Conservation (phyloP, 2,888 invertebrate species). For the Netelia inedita region DNA sequence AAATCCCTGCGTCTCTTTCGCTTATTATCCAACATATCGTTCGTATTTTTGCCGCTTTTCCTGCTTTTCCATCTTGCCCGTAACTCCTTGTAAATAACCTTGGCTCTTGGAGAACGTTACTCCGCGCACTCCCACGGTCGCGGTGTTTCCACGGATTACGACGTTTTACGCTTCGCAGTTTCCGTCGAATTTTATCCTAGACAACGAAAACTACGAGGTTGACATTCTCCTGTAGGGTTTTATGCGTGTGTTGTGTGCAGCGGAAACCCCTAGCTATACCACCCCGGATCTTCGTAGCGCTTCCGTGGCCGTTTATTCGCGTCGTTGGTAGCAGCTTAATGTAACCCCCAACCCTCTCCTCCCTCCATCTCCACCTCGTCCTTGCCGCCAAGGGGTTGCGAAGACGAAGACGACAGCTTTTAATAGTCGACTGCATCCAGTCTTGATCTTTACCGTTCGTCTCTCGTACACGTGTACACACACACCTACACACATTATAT, state of each 20-base stretch:
- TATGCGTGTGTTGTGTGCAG: constrained; percentile 21
- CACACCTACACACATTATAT: no score
- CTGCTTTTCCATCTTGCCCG: constrained; percentile 16
- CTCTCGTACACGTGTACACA: no score
- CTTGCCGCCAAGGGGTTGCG: not conserved
- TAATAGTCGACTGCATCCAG: constrained; percentile 41
- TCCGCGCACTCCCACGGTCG: constrained; percentile 27
- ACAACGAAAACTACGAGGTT: constrained; percentile 44
- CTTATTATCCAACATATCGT: not conserved
- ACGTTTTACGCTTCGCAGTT: constrained; percentile 66
- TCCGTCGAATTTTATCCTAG: constrained; percentile 51
- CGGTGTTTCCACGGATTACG: constrained; percentile 60
- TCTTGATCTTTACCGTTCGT: constrained; percentile 1
- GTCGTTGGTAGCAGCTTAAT: constrained; percentile 73
- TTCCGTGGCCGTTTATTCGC: constrained; percentile 70
- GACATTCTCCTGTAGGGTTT: constrained; percentile 11
- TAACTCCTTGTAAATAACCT: constrained; percentile 20
- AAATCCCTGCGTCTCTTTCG: not conserved
- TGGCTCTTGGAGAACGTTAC: constrained; percentile 37
- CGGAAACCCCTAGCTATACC: constrained; percentile 46
- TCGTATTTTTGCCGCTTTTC: constrained; percentile 1
- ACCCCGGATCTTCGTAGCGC: not conserved
- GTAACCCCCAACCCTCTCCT: constrained; percentile 46
- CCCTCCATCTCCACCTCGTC: not conserved
- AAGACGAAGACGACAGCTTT: constrained; percentile 22